Conservation (phyloP, 2,113 vertebrate species). For the Spermophilus dauricus region DNA sequence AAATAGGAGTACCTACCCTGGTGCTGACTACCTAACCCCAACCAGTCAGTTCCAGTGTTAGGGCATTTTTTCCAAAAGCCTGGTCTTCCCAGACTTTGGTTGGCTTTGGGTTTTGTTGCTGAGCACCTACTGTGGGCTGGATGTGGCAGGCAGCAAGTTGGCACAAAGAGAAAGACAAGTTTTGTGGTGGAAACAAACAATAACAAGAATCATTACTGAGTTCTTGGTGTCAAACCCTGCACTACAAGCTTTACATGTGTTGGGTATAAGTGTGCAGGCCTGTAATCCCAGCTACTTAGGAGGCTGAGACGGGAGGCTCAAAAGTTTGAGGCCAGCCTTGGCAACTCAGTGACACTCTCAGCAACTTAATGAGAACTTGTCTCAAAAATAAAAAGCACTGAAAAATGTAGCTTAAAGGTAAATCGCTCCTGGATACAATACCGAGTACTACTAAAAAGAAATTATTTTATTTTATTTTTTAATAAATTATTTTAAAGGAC, state of each 20-base stretch:
- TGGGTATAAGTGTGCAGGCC: too few species aligned
- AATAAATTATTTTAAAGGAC: too few species aligned
- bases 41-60: not conserved
- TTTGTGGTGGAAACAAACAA: constrained; percentile 41
- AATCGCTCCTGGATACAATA: too few species aligned
- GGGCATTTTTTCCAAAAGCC: not conserved
- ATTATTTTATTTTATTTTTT: too few species aligned
- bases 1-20: not conserved
- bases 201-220: not conserved
- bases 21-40: not conserved
- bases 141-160: not conserved
- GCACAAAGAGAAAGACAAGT: not conserved
- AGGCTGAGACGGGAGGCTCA: too few species aligned
- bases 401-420: too few species aligned
- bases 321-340: not conserved
- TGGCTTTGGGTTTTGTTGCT: constrained; percentile 32
- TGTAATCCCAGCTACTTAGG: not conserved
- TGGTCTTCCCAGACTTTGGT: not conserved
- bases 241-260: not conserved
- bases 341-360: not conserved
- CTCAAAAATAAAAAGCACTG: not conserved
- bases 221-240: not conserved
- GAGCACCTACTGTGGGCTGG: not conserved
- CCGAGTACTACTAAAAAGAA: too few species aligned
- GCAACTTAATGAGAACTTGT: not conserved